Evolutionary conservation across 2,797 vertebrate species (phyloP).

Genomic region (Pitangus sulphuratus): DNA sequence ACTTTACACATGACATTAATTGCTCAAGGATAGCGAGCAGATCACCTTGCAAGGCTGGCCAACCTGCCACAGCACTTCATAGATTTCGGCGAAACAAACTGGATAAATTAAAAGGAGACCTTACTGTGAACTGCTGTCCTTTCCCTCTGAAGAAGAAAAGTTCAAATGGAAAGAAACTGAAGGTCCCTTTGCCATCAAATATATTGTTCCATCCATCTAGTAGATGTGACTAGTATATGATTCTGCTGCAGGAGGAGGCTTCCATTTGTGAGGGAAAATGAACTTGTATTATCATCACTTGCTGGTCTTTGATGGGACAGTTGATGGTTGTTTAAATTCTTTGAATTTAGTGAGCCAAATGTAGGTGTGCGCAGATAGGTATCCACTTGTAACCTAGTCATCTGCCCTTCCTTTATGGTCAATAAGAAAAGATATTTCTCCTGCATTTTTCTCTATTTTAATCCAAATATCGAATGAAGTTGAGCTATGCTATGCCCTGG

Average conservation of each 20-base stretch:
- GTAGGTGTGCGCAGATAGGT: neutral
- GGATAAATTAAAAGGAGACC: neutral
- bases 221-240: neutral
- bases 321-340: neutral
- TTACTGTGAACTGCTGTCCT: neutral
- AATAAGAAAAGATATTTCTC: neutral
- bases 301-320: neutral
- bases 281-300: neutral
- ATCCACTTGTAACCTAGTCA: neutral
- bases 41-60: neutral
- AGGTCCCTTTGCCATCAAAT: neutral
- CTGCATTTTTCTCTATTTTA: neutral
- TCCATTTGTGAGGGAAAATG: neutral
- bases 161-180: neutral
- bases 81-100: neutral
- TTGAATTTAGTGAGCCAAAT: neutral
- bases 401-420: neutral
- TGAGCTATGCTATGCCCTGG: neutral
- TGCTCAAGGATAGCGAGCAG: neutral
- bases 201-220: neutral
- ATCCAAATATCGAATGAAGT: neutral
- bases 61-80: neutral
- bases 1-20: neutral
- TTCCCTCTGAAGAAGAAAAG: neutral
- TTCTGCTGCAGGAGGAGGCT: neutral